phyloP scores from a whole-genome alignment of 2,888 invertebrate genomes.

The Psylliodes chrysocephalus region DNA sequence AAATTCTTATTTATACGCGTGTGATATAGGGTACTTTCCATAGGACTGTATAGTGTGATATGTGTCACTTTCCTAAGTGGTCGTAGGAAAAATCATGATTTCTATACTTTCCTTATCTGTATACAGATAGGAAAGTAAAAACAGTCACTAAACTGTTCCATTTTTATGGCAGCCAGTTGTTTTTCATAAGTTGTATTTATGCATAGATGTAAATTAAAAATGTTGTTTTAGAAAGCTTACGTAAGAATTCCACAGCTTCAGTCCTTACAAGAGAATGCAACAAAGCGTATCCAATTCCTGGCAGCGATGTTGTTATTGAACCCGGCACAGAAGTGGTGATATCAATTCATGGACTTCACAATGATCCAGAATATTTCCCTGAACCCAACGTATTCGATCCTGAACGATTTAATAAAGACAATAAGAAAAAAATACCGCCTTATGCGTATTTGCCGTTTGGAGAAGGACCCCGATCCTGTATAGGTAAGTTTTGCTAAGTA shows the following conservation, averaged over 20 bases:
- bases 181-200: too few species aligned
- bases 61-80: too few species aligned
- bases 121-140: too few species aligned
- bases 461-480: constrained; percentile 49
- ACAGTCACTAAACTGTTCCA: too few species aligned
- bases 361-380: constrained; percentile 42
- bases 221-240: constrained; percentile 59
- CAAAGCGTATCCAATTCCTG: constrained; percentile 60
- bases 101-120: too few species aligned
- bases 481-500: constrained; percentile 27
- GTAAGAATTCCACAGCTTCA: constrained; percentile 66
- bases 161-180: too few species aligned
- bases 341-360: constrained; percentile 60
- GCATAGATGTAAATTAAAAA: too few species aligned
- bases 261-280: constrained; percentile 66
- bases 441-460: constrained; percentile 49
- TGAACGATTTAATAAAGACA: neutral
- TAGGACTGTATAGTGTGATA: too few species aligned
- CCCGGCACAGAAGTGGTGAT: constrained; percentile 57
- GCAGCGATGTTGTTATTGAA: constrained; percentile 35
- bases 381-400: constrained; percentile 9
- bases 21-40: too few species aligned
- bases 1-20: too few species aligned
- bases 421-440: constrained; percentile 13
- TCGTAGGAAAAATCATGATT: too few species aligned